Base-by-base conservation (phyloP, 2,113 vertebrate species). In the Oenanthe oenanthe region DNA sequence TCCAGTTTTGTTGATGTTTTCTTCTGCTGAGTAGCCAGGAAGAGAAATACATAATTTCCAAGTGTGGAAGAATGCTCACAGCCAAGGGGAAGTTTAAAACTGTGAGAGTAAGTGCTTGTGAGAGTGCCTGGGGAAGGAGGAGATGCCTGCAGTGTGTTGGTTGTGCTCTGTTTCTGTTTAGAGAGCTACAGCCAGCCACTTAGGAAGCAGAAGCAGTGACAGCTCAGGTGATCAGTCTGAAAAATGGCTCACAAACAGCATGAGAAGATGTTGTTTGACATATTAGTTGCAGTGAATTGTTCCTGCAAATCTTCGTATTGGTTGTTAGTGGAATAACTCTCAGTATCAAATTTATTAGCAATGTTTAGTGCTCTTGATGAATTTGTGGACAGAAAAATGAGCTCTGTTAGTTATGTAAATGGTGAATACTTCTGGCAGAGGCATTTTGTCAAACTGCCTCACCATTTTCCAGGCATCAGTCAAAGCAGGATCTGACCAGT, bases 141-240 rank as follows among this genome's bases (percentile, higher is more conserved):
- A 53, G 56, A 38, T 12, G 25, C 16, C 58, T 77, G 45, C 31
- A 51, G 20, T 0, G 0, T 29, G 38, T 13, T 9, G 1, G 38
- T 68, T 6, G 5, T 53, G 36, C 25, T 70, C 9, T 36, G 7
- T 25, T 86, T 79, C 58, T 71, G 4, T 53, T 70, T 36, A 50
- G 54, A 29, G 19, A 72, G 34, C 21, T 38, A 34, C 7, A 38
- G 25, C 8, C 63, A 87, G 40, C 36, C 58, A 66, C 40, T 42
- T 48, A 50, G 18, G 54, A 67, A 84, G 32, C 32, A 70, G 66
- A 38, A 88, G 45, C n/a, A 29, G 25, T 60, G 56, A 51, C 10
- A 47, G 38, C 32, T 88, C 36, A 63, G 81, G 53, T 81, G 57
- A 56, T 76, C 31, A 32, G 36, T 43, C 82, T 92, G 48, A 71